Percentiles rank a stretch among this genome's conserved stretches.
Conservation (phyloP, 2,797 vertebrate genomes). For the Telmatherina bonti region DNA sequence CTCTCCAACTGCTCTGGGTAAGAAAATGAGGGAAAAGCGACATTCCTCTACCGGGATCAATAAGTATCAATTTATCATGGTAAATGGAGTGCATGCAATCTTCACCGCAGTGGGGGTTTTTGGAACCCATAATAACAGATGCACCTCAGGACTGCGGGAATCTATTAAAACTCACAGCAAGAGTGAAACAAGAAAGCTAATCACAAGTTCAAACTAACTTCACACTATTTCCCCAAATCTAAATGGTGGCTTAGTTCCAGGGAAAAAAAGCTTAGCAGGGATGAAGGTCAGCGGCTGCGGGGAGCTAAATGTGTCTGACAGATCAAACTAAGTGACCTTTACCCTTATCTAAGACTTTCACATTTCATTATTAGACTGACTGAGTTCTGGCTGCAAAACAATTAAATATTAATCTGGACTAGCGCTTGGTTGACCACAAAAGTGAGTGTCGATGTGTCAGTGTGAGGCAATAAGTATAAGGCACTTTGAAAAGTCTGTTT, state of each 20-base stretch:
- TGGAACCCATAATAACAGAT: slow-evolving; percentile 37
- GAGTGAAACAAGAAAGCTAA: slow-evolving; percentile 39
- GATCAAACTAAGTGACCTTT: slow-evolving; percentile 51
- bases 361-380: slow-evolving; percentile 19
- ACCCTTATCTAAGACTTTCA: slow-evolving; percentile 24
- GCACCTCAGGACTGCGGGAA: slow-evolving; percentile 39
- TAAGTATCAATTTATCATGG: slow-evolving; percentile 59
- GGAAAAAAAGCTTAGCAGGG: slow-evolving; percentile 18
- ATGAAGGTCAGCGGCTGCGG: slow-evolving; percentile 45
- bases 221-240: slow-evolving; percentile 34
- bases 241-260: slow-evolving; percentile 33
- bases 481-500: neutral
- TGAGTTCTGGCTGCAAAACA: neutral
- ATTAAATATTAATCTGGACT: slow-evolving; percentile 14
- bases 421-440: slow-evolving; percentile 4
- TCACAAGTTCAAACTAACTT: slow-evolving; percentile 39
- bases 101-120: slow-evolving; percentile 32
- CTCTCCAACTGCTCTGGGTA: slow-evolving; percentile 41
- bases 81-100: slow-evolving; percentile 49
- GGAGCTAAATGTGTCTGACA: slow-evolving; percentile 47
- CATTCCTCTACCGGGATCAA: slow-evolving; percentile 53
- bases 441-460: neutral
- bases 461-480: neutral
- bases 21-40: slow-evolving; percentile 28
- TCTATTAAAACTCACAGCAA: slow-evolving; percentile 59